Conservation (phyloP, 2,888 invertebrate species). For the Leptura quadrifasciata region DNA sequence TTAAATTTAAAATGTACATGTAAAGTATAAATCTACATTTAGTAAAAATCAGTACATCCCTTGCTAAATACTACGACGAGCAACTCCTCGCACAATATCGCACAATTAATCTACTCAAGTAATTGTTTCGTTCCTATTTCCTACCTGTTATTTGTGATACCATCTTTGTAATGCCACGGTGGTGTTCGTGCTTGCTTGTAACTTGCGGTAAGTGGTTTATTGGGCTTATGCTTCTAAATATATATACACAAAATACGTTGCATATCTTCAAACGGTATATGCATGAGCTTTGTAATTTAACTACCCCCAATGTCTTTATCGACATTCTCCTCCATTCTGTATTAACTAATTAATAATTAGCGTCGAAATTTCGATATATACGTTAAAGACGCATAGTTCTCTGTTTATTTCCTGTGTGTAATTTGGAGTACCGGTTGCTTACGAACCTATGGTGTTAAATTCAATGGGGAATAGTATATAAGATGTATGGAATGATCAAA, state of each 20-base stretch:
- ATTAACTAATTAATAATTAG: slow-evolving; percentile 5
- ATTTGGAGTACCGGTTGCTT: too few species aligned
- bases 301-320: not conserved
- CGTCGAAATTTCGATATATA: not conserved
- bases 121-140: slow-evolving; percentile 18
- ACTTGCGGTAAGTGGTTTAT: slow-evolving; percentile 3
- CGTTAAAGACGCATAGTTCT: not conserved
- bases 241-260: not conserved
- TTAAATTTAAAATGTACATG: too few species aligned
- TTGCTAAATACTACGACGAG: not conserved
- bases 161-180: slow-evolving; percentile 2
- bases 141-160: slow-evolving; percentile 19
- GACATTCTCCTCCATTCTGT: not conserved
- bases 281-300: not conserved
- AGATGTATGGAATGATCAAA: too few species aligned
- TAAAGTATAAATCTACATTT: too few species aligned
- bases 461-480: too few species aligned
- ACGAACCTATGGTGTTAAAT: too few species aligned
- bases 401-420: not conserved
- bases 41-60: not conserved
- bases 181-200: slow-evolving; percentile 9
- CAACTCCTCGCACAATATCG: not conserved
- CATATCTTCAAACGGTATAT: not conserved
- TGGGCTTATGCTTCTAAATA: slow-evolving; percentile 1
- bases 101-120: slow-evolving; percentile 10